Evolutionary conservation across 2,113 vertebrate genomes (phyloP).

Genomic region (Chaetodon auriga): DNA sequence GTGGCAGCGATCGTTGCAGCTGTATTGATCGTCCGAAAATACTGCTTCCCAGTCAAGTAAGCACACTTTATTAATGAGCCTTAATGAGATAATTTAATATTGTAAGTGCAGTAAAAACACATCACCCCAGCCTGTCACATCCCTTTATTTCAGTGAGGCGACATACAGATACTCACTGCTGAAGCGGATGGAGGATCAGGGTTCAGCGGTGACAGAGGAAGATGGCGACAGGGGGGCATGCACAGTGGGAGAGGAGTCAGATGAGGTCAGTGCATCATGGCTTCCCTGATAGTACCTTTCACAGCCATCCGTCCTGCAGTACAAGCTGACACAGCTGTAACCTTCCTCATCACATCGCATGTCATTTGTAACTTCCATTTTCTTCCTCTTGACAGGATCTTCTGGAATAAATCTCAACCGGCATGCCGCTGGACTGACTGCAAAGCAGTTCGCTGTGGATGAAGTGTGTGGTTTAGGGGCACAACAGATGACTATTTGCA

Average conservation of each 20-base stretch:
- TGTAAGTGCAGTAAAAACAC: slow-evolving; percentile 25
- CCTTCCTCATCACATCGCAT: slow-evolving; percentile 55
- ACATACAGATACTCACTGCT: slow-evolving; percentile 82
- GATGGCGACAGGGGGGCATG: slow-evolving; percentile 47
- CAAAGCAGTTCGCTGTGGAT: slow-evolving; percentile 15
- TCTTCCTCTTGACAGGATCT: slow-evolving; percentile 71
- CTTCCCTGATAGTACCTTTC: slow-evolving; percentile 46
- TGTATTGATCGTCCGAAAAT: slow-evolving; percentile 81
- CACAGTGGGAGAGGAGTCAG: slow-evolving; percentile 77
- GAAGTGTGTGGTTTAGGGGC: slow-evolving; percentile 22
- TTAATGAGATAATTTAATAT: slow-evolving; percentile 53
- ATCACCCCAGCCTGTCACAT: slow-evolving; percentile 33
- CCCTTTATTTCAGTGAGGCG: slow-evolving; percentile 72
- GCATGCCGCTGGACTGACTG: slow-evolving; percentile 23
- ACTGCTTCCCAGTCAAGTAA: slow-evolving; percentile 83
- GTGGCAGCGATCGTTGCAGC: slow-evolving; percentile 70
- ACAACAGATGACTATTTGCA: neutral
- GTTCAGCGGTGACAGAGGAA: slow-evolving; percentile 55
- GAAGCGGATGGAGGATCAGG: slow-evolving; percentile 75
- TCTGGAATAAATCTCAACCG: slow-evolving; percentile 71
- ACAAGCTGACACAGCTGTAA: slow-evolving; percentile 47
- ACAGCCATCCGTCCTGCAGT: slow-evolving; percentile 38
- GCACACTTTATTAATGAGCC: slow-evolving; percentile 52
- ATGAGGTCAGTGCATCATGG: slow-evolving; percentile 75
- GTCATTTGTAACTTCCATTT: slow-evolving; percentile 47